phyloP scores from a whole-genome alignment of 2,888 invertebrate species.

The Drosophila sordidula region DNA sequence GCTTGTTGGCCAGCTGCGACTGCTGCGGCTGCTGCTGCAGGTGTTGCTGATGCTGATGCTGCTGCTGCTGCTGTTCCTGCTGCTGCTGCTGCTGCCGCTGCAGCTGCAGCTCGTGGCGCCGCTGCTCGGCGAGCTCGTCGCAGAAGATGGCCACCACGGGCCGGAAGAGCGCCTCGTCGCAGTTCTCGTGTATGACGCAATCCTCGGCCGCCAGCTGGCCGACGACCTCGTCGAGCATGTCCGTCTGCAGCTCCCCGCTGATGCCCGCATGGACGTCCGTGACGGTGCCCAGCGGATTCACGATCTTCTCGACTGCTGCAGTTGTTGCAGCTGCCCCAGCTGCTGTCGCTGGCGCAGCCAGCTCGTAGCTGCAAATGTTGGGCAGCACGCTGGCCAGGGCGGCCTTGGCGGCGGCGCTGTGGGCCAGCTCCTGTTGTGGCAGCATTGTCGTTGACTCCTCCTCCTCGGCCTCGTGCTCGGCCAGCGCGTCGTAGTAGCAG shows the following conservation, averaged over 20 bases:
- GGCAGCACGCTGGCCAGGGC: conserved; percentile 75
- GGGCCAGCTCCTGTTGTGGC: conserved; percentile 13
- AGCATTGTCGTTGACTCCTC: conserved; percentile 33
- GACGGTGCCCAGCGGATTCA: conserved; percentile 92
- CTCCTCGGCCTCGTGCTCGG: conserved; percentile 69
- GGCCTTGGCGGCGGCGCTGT: conserved; percentile 35
- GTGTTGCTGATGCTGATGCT: conserved; percentile 12
- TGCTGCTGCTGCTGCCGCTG: background rate
- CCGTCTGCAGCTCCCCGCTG: conserved; percentile 77
- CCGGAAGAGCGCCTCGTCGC: conserved; percentile 90
- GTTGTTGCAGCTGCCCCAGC: conserved; percentile 35
- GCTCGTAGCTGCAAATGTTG: conserved; percentile 77
- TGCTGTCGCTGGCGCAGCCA: conserved; percentile 52
- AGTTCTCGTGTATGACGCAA: conserved; percentile 86
- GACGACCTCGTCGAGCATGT: conserved; percentile 82
- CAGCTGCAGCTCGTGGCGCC: conserved; percentile 54
- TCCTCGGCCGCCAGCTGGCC: conserved; percentile 81
- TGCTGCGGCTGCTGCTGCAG: conserved; percentile 43
- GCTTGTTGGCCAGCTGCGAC: conserved; percentile 80
- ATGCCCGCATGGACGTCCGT: conserved; percentile 84
- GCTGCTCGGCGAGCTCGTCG: conserved; percentile 74
- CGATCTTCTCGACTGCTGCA: conserved; percentile 86
- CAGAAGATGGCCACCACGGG: conserved; percentile 87
- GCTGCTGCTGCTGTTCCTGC: background rate
- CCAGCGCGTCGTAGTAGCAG: conserved; percentile 80